Base-by-base conservation (phyloP, 2,113 vertebrate species). In the Elaphurus davidianus region DNA sequence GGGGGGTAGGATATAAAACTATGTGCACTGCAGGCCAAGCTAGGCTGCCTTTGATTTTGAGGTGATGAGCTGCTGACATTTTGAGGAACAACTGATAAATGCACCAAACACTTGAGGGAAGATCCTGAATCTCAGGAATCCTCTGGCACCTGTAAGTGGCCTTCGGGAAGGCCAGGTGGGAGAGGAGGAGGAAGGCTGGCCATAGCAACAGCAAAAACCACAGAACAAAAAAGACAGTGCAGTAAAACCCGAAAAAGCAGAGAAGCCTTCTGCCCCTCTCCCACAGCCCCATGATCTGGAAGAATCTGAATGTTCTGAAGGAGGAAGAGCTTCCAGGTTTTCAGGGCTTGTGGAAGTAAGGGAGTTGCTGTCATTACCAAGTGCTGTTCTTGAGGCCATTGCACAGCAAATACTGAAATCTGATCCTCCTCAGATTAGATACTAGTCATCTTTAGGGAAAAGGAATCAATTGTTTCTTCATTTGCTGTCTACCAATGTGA, bases 391-490 rank as follows among this genome's bases (percentile, higher is more conserved):
- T 30, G 47, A 87, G 95, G 94, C 95, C 79, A 87, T 12, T 52
- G 86, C 83, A 57, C 43, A 59, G 91, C 84, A 87, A 74, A 95
- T 92, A 94, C 4, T 94, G 97, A 98, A 98, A 97, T 87, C 55
- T 25, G 96, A 98, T 94, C 89, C 88, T 83, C 64, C 87, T 94
- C 89, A 97, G 93, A 97, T 98, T 83, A 97, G 98, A 98, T 91
- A 87, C 47, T 19, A 71, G 87, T 64, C n/a, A 85, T 96, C 96
- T 94, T 97, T 92, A 94, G 98, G 97, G 96, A 92, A 78, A 94
- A 97, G 55, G 92, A 95, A 94, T 97, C 97, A 98, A 95, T 60
- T 92, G 97, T 74, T 97, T 92, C 86, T 96, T 60, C 2, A 28
- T 91, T 87, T 96, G 79, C 91, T 88, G 92, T 71, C 91, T 94